phyloP scores from a whole-genome alignment of 35 echinoderm and acorn worm genomes.

The Lytechinus pictus region DNA sequence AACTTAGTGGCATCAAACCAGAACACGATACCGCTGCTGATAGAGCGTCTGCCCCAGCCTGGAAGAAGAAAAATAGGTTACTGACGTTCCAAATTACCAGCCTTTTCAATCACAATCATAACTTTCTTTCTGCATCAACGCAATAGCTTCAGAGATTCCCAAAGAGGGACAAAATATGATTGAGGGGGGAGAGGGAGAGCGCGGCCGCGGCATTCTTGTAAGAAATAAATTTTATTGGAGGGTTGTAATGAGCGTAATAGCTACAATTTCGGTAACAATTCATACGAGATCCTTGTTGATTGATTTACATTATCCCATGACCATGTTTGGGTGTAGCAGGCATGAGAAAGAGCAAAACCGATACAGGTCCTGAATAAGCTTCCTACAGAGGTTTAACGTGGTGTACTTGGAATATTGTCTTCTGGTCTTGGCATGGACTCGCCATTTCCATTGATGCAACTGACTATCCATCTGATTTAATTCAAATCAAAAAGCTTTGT shows the following conservation, averaged over 20 bases:
- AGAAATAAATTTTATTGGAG: background rate
- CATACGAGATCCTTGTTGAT: background rate
- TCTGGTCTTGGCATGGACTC: background rate
- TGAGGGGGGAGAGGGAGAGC: background rate
- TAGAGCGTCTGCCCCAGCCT: background rate
- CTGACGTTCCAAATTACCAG: constrained; percentile 23
- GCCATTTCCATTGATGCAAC: too few species aligned
- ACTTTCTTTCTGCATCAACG: constrained; percentile 43
- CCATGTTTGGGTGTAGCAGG: background rate
- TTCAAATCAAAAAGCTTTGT: too few species aligned
- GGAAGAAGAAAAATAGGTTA: background rate
- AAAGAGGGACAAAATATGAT: background rate
- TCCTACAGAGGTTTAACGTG: background rate
- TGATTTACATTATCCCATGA: background rate
- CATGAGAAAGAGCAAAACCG: background rate
- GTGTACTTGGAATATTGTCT: background rate
- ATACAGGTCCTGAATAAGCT: background rate
- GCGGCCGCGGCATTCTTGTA: background rate
- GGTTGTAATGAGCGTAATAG: constrained; percentile 36
- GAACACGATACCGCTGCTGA: constrained; percentile 6
- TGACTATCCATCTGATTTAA: too few species aligned
- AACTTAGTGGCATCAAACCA: background rate
- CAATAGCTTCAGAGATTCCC: background rate
- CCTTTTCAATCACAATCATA: constrained; percentile 33
- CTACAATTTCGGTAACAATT: constrained; percentile 31